phyloP scores from a whole-genome alignment of 2,113 vertebrate species.

The Prinia subflava region DNA sequence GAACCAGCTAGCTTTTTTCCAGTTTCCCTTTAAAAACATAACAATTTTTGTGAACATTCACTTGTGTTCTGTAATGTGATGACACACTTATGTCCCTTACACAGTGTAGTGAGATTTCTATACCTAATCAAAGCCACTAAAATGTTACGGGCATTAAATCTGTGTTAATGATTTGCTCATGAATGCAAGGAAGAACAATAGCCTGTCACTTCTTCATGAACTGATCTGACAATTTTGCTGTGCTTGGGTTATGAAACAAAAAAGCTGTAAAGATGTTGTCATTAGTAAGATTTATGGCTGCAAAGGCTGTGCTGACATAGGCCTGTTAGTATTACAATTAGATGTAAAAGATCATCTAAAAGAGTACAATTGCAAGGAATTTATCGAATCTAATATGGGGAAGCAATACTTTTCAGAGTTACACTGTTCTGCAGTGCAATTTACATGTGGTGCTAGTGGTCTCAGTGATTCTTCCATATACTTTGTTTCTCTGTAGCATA shows the following conservation, averaged over 20 bases:
- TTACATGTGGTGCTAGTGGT: background rate
- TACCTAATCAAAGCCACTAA: constrained; percentile 5
- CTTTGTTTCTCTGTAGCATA: background rate
- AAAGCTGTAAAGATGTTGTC: constrained; percentile 36
- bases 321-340: constrained; percentile 53
- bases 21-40: background rate
- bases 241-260: constrained; percentile 56
- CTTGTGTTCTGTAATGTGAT: background rate
- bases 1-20: background rate
- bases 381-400: constrained; percentile 19
- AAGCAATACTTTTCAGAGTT: background rate
- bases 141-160: constrained; percentile 57
- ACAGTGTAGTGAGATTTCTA: background rate
- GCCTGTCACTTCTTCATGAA: constrained; percentile 62
- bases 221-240: constrained; percentile 65
- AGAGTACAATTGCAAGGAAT: background rate
- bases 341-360: constrained; percentile 39
- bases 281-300: constrained; percentile 55
- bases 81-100: background rate
- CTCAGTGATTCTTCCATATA: background rate
- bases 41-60: background rate
- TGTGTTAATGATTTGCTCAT: constrained; percentile 59
- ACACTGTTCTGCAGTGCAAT: background rate
- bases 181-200: constrained; percentile 64
- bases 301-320: constrained; percentile 26